phyloP scores from a whole-genome alignment of 2,113 vertebrate species.

The Cricetomys ansorgei region DNA sequence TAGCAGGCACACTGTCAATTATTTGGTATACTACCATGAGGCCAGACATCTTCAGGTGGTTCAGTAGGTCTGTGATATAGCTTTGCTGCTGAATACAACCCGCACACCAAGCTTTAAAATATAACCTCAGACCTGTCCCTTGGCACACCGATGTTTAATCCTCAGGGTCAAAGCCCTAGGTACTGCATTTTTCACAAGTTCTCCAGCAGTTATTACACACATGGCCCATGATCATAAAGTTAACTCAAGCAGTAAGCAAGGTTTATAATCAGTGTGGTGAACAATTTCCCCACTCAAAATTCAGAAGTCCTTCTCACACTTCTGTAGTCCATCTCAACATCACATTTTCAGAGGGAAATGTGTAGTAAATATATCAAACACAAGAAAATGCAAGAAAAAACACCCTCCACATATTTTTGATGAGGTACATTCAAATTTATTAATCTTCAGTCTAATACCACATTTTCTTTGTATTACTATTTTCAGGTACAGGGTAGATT shows the following conservation, averaged over 20 bases:
- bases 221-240: not conserved
- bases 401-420: not conserved
- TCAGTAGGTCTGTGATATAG: not conserved
- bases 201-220: not conserved
- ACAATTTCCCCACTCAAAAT: not conserved
- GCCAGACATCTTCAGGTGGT: not conserved
- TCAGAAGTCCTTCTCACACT: not conserved
- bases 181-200: not conserved
- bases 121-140: not conserved
- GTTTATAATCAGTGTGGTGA: not conserved
- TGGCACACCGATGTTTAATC: not conserved
- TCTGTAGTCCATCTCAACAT: not conserved
- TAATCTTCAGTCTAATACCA: not conserved
- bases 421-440: not conserved
- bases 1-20: not conserved
- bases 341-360: not conserved
- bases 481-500: not conserved
- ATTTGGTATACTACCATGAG: not conserved
- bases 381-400: not conserved
- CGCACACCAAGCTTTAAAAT: not conserved
- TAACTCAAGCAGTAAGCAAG: too few species aligned
- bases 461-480: not conserved
- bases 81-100: not conserved
- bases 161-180: not conserved
- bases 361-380: not conserved